Conservation (phyloP, 2,888 invertebrate genomes). For the Drepana falcataria region DNA sequence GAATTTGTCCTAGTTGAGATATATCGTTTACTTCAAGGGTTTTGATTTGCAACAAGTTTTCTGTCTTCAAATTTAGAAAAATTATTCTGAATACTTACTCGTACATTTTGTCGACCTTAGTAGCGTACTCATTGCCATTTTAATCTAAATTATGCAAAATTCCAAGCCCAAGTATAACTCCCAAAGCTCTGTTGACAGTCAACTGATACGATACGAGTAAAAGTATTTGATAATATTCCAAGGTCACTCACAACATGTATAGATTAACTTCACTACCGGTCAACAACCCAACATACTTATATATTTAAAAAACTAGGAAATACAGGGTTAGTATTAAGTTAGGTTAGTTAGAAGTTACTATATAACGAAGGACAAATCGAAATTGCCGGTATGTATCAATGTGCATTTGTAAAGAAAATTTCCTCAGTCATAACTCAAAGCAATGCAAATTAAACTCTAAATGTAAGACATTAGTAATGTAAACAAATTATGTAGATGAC, state of each 20-base stretch:
- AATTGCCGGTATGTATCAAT: too few relatives aligned
- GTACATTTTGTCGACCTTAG: constrained; percentile 48
- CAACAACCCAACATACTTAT: constrained; percentile 17
- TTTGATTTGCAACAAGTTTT: not conserved
- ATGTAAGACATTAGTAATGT: too few relatives aligned
- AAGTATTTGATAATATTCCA: constrained; percentile 40
- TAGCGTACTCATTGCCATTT: constrained; percentile 51
- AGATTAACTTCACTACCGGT: constrained; percentile 12
- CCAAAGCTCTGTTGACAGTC: constrained; percentile 36
- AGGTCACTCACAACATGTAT: constrained; percentile 35
- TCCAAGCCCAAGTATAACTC: constrained; percentile 23
- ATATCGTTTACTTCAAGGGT: too few relatives aligned
- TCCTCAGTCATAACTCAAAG: too few relatives aligned
- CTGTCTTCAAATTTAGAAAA: not conserved
- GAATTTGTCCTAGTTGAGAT: not conserved
- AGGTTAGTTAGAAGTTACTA: too few relatives aligned
- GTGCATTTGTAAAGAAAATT: too few relatives aligned
- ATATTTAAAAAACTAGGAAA: not conserved
- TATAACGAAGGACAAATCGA: too few relatives aligned
- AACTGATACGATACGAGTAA: constrained; percentile 22
- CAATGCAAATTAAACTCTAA: too few relatives aligned
- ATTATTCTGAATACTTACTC: constrained; percentile 29
- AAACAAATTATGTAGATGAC: too few relatives aligned
- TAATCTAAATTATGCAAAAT: constrained; percentile 19
- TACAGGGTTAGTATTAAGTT: too few relatives aligned